phyloP scores from a whole-genome alignment of 2,797 vertebrate species.

The Parambassis ranga region DNA sequence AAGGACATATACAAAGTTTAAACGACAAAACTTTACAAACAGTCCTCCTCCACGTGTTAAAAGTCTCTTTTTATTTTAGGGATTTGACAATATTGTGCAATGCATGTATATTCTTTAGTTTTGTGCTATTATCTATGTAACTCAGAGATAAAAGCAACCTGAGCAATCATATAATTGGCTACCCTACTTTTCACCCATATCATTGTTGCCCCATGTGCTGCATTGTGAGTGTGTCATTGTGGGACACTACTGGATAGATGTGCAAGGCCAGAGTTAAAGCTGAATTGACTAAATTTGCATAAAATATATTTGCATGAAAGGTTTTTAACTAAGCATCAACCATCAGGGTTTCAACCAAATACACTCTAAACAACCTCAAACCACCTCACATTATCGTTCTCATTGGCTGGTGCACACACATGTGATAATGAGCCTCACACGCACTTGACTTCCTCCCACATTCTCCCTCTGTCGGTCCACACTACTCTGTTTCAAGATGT shows the following conservation, averaged over 20 bases:
- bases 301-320: slow-evolving; percentile 33
- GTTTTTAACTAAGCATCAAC: background rate
- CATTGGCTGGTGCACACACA: background rate
- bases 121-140: too few species aligned
- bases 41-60: too few species aligned
- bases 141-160: too few species aligned
- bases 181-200: too few species aligned
- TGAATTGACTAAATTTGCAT: slow-evolving; percentile 33
- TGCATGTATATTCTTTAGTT: too few species aligned
- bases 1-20: too few species aligned
- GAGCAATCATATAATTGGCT: too few species aligned
- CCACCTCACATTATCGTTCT: background rate
- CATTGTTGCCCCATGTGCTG: background rate
- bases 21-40: too few species aligned
- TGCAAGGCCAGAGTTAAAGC: background rate
- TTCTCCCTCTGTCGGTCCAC: background rate
- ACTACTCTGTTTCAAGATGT: background rate
- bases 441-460: background rate
- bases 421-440: background rate
- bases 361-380: background rate
- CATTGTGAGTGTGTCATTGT: background rate
- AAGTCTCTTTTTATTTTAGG: too few species aligned
- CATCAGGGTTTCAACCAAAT: background rate
- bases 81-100: too few species aligned
- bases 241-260: background rate